Evolutionary conservation across 2,113 vertebrate genomes (phyloP), one percentile per base, ranked within the genome.

Genomic region (Catharus minimus): DNA sequence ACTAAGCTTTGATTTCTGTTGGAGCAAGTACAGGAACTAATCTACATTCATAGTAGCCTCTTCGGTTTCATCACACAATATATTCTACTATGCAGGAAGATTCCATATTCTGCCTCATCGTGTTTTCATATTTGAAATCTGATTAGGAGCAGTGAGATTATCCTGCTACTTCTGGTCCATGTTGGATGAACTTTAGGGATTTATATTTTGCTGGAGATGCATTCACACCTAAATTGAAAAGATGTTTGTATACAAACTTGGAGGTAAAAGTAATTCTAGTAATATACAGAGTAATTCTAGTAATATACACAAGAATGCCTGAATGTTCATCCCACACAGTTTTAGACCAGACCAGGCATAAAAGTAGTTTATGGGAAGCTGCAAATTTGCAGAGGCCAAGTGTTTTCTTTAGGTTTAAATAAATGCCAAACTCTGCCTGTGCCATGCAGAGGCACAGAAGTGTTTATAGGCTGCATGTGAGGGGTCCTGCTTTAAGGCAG

Each of bases 1-100:
- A 20, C 36, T 86, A 88, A 46, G 46, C 55, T 87, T 79, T 82
- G 55, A 82, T 73, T 91, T 91, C 67, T 72, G 39, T 69, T 93
- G 82, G 44, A 89, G 62, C 55, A 73, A 23, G 56, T 79, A 73
- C 64, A 89, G 15, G 23, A 89, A 66, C 30, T 67, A 61, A 79
- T 50, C 66, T 73, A 32, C 55, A 65, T 50, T 84, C 71, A 55
- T 13, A 68, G 74, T 32, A 84, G 86, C 33, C n/a, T 91, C 77
- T 76, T 66, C 52, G 79, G 27, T 46, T 57, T 61, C 33, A 50
- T 53, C 62, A 68, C 60, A 38, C 52, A 41, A 17, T 23, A 62
- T 44, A 77, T 60, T 52, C 60, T 69, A 33, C 50, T 24, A 32
- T 6, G 30, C 41, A 64, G 56, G 10, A 85, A 50, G 14, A 82